These are phyloP conservation scores for Acrocera orbiculus DNA, from an alignment of 2,888 invertebrate species.

Conservation along the genomic window DNA sequence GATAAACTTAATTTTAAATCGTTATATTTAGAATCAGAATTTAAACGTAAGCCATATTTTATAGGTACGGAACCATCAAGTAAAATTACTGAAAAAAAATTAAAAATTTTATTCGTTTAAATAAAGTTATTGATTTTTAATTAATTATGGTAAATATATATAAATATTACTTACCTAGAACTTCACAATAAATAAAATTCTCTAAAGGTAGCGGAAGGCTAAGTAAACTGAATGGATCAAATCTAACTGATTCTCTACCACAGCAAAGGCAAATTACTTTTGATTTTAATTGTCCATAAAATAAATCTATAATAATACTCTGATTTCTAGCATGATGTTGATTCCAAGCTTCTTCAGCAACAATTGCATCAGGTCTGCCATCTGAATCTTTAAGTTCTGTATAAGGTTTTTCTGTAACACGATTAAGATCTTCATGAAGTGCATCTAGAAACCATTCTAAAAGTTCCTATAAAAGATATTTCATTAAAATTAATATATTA, in stretches of 20 bases:
- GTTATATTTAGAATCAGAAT: slow-evolving; percentile 64
- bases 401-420: slow-evolving; percentile 54
- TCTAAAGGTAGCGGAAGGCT: slow-evolving; percentile 84
- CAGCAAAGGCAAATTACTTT: slow-evolving; percentile 68
- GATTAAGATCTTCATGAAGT: slow-evolving; percentile 79
- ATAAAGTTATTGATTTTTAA: background rate
- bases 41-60: slow-evolving; percentile 68
- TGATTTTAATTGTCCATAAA: slow-evolving; percentile 84
- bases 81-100: slow-evolving; percentile 40
- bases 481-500: background rate
- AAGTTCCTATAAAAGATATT: slow-evolving; percentile 40
- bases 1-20: slow-evolving; percentile 56
- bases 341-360: slow-evolving; percentile 64
- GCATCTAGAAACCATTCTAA: slow-evolving; percentile 82
- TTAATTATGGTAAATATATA: too few species aligned
- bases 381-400: slow-evolving; percentile 56
- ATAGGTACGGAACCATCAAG: slow-evolving; percentile 67
- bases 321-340: slow-evolving; percentile 65
- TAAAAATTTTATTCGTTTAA: background rate
- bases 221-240: slow-evolving; percentile 84
- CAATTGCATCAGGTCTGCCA: slow-evolving; percentile 54
- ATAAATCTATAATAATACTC: slow-evolving; percentile 76
- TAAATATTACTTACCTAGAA: slow-evolving; percentile 56
- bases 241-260: slow-evolving; percentile 66
- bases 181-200: slow-evolving; percentile 57